Base-by-base conservation (phyloP, 2,888 invertebrate species). In the Chironomus riparius region DNA sequence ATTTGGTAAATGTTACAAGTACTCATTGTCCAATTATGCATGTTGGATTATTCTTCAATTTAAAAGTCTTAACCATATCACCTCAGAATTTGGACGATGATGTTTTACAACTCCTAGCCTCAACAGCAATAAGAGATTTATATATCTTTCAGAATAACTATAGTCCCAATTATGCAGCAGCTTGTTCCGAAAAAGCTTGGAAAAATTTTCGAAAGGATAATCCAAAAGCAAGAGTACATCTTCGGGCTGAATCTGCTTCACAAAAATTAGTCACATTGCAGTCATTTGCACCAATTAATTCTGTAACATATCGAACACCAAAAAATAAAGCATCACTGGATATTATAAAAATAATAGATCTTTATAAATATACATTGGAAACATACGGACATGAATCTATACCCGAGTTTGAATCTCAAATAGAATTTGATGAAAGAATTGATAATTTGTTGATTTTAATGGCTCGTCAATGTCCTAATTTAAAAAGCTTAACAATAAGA, bases 31-130 rank as follows among this genome's bases (percentile, higher is more conserved):
- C 91, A 47, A 85, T 94, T 21, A 84, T 92, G 77, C 92, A 93
- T 80, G 87, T 91, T 28, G 92, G 92, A 0, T 87, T 92, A 38
- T 93, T 94, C 81, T 81, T 92, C 24, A 91, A 92, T 81, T 86
- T 94, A 76, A 85, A 87, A 80, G 91, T 89, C 68, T 22, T 65
- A 72, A 86, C 87, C 4, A 87, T 91, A 76, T 89, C 90, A 78
- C 91, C 91, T 3, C 91, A 92, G 83, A 92, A 91, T 82, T 84
- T 94, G 70, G 89, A 91, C 68, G 90, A 91, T 77, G 92, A 92
- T 80, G 86, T 91, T 1, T 81, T 93, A 21, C 86, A 89, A 78
- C 83, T 92, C 68, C 81, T 93, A 62, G 89, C 89, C n/a, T 82
- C 83, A 2, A 88, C 87, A 1, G 86, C 86, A 78, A 80, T 93